Evolutionary conservation across 2,113 vertebrate genomes (phyloP).

Genomic region (Zosterops japonicus): DNA sequence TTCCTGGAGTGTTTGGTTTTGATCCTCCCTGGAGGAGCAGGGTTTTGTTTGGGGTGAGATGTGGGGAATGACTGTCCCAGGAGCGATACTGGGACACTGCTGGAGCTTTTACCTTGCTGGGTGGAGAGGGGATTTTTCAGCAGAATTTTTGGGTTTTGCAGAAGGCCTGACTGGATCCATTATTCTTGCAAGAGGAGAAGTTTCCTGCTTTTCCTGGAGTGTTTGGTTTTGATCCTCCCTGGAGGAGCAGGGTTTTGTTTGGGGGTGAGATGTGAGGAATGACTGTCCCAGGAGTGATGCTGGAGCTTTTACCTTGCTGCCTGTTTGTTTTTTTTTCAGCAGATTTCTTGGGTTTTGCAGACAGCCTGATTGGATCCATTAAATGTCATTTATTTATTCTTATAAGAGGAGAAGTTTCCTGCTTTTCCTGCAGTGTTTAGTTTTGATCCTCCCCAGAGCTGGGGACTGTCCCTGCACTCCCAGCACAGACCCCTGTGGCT

Average conservation of each 20-base stretch:
- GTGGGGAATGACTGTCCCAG: not conserved
- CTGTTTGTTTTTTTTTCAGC: not conserved
- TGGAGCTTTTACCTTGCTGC: not conserved
- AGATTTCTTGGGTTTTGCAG: not conserved
- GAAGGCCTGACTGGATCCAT: not conserved
- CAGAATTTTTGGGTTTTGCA: not conserved
- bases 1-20: not conserved
- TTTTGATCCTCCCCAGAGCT: not conserved
- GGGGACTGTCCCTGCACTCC: not conserved
- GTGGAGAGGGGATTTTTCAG: no score
- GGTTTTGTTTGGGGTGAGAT: not conserved
- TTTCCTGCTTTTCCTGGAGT: not conserved
- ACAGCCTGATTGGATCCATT: not conserved
- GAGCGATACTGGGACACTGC: rapidly evolving
- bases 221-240: not conserved
- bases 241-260: not conserved
- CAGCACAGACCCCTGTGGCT: not conserved
- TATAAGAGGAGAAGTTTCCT: not conserved
- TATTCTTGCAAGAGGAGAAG: not conserved
- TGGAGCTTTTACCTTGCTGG: not conserved
- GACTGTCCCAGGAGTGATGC: rapidly evolving
- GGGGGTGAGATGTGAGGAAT: no score
- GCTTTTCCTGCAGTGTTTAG: not conserved
- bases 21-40: not conserved
- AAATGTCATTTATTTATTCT: not conserved